Base-by-base conservation (phyloP, 1,140 invertebrate species). In the Dendroctonus valens region DNA sequence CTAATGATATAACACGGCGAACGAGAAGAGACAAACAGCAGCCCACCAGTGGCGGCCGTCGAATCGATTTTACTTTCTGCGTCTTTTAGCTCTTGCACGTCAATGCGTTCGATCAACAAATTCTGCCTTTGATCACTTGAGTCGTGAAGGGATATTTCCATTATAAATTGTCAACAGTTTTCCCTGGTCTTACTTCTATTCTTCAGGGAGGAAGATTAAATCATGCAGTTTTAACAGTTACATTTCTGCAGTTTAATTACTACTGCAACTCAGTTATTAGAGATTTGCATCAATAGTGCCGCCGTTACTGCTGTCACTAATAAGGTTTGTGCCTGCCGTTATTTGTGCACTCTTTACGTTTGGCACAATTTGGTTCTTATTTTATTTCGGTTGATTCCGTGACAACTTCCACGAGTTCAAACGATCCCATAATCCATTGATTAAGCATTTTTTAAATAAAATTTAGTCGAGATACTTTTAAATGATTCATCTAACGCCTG, bases 1-100 rank as follows among this genome's bases (percentile, higher is more conserved):
- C 26, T 26, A 38, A 44, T 57, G 41, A 63, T 63, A 63, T 54
- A 63, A 63, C 40, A 53, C 41, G 42, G 39, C 48, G 49, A 52
- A 50, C 59, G 48, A 41, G 46, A 48, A 54, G 41, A 61, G 62
- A 58, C 62, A 65, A 65, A 65, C 62, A 58, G 62, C 62, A 65
- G 62, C 62, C 15, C 39, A 38, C 51, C 46, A 37, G 37, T 39
- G 40, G 49, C 12, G 41, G 58, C 15, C 6, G 11, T 7, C 38
- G 7, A 50, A 11, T 46, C 3, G 12, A 5, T 0, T 46, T 46
- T 9, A 4, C 42, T 11, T 46, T 11, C 8, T 46, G 42, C n/a
- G n/a, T n/a, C n/a, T n/a, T n/a, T n/a, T n/a, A n/a, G n/a, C n/a
- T n/a, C n/a, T n/a, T n/a, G n/a, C 42, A 46, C 12, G 8, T 46